A percentile compares a stretch with the other conserved stretches of the same genome.
Evolutionary conservation across 2,797 vertebrate genomes (phyloP).

Genomic region (Sarcoramphus papa): DNA sequence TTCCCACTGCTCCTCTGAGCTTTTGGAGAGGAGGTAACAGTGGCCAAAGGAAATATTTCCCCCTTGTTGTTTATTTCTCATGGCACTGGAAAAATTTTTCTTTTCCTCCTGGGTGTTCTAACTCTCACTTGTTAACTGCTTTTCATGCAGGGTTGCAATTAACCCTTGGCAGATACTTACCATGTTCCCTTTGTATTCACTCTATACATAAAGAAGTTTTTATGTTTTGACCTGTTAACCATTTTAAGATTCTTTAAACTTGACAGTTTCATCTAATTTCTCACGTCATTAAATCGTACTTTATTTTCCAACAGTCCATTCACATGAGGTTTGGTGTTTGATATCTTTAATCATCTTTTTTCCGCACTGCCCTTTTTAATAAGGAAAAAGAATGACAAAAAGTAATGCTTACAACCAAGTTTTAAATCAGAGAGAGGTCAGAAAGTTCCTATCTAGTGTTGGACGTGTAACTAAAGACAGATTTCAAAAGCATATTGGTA

Average conservation of each 20-base stretch:
- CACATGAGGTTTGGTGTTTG: conserved; percentile 66
- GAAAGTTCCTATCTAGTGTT: conserved; percentile 6
- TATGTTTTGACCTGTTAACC: conserved; percentile 74
- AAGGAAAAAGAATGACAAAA: conserved; percentile 11
- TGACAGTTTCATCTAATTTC: conserved; percentile 74
- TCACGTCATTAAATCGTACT: conserved; percentile 73
- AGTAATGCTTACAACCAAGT: not conserved
- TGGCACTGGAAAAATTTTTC: conserved; percentile 82
- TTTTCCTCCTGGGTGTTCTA: conserved; percentile 86
- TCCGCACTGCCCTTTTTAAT: conserved; percentile 45
- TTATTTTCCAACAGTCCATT: conserved; percentile 57
- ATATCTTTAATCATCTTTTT: conserved; percentile 65
- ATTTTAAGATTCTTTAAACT: conserved; percentile 74
- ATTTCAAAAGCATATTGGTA: not conserved
- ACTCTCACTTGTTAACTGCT: conserved; percentile 92
- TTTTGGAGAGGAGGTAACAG: conserved; percentile 76
- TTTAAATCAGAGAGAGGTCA: conserved; percentile 36
- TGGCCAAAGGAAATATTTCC: conserved; percentile 83
- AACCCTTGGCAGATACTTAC: conserved; percentile 81
- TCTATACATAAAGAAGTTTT: conserved; percentile 75
- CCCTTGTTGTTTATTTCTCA: conserved; percentile 85
- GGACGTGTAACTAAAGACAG: not conserved
- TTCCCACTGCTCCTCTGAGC: conserved; percentile 78
- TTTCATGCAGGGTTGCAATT: conserved; percentile 87
- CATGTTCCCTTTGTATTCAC: conserved; percentile 65